Evolutionary conservation across 1,140 invertebrate species (phyloP), one percentile per base, ranked within the genome.

Genomic region (Sitodiplosis mosellana): DNA sequence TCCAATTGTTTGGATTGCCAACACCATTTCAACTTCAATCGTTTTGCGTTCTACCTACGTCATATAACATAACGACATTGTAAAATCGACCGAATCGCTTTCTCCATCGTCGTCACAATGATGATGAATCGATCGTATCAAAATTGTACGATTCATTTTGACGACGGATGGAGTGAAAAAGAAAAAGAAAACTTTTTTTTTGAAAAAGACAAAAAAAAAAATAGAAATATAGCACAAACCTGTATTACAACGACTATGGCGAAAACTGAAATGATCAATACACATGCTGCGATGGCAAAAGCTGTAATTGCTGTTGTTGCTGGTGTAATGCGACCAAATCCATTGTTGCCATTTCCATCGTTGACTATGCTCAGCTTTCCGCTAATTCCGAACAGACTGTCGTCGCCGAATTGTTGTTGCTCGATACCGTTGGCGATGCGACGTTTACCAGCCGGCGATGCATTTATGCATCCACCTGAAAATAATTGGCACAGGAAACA

Each of bases 371-470:
- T 27, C 27, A 27, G 27, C 10, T 27, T 27, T 56, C 50, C 22
- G 52, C 50, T 15, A 52, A 33, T 52, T 33, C 37, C 37, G 17
- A 48, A 33, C 21, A 27, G 22, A 27, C 52, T 53, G 57, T 64
- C 56, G 57, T 59, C 58, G 56, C 59, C 53, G 54, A 54, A 68
- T 68, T 61, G 61, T 18, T 62, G 59, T 10, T 27, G 4, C 55
- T 73, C 71, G 52, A 75, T 69, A 12, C 64, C 64, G 52, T 76
- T 65, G 1, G 78, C 74, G 41, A 81, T 82, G 40, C 80, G 69
- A n/a, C 81, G 68, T 56, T 83, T 83, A 18, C 80, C 80, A 21
- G 78, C 78, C 15, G 80, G 77, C 1, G 79, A 80, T n/a, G 75
- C 76, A 55, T 77, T 78, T 56, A 74, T 74, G 55, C 78, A 80